Evolutionary conservation across 2,113 vertebrate genomes (phyloP), one percentile per base, ranked within the genome.

Genomic region (Clinocottus analis): DNA sequence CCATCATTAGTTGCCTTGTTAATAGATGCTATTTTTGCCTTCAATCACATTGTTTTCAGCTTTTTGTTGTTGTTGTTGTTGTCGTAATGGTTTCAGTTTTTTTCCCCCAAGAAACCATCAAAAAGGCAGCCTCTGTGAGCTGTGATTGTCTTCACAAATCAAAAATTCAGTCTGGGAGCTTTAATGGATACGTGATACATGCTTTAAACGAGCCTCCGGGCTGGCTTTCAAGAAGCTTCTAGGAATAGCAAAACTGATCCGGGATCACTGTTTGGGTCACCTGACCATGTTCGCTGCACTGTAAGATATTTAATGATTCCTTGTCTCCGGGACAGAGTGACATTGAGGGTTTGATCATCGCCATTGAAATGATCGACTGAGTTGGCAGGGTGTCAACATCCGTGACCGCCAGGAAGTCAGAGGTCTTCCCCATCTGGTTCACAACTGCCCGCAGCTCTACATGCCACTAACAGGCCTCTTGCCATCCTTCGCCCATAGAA

Each of bases 171-270:
- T 64, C 25, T 3, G 13, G 41, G 41, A 73, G 67, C 76, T 83
- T 86, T 77, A 77, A 85, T 86, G 77, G 79, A 86, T 74, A 88
- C 60, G 70, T 53, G 82, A 85, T 81, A 62, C 82, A 77, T 47
- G 27, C 60, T 73, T 84, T 89, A 85, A 86, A 87, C 73, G 72
- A 75, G 51, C 76, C 80, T 27, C n/a, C 5, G 12, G 72, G 68
- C 59, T 77, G 7, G 5, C 60, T 72, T 82, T 81, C 77, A 77
- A 37, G 56, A 75, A 21, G 77, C 84, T 77, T 64, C 63, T 67
- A 55, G 77, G 63, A 89, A 85, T 45, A 75, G 80, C 58, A 56
- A 47, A 73, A 70, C 39, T 72, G 75, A 87, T 83, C 70, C 51
- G 55, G 74, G 70, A 79, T 89, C 75, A 47, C 19, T 23, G 67